These are phyloP conservation scores for Anastatus disparis DNA, from an alignment of 1,140 invertebrate genomes.

Conservation along the genomic window DNA sequence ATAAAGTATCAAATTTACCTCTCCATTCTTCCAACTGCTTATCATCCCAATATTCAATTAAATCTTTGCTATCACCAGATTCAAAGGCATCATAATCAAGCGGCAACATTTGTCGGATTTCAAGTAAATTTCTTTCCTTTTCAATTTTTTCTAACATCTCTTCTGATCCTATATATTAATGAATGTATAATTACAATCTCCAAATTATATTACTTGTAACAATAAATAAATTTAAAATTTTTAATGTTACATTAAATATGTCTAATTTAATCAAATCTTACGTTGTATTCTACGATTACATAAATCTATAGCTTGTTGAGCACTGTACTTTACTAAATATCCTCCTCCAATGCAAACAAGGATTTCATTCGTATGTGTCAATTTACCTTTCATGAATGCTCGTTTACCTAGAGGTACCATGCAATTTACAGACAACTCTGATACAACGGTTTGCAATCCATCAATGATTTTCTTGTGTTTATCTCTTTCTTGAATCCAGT, in stretches of 20 bases:
- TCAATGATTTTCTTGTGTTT: slow-evolving; percentile 59
- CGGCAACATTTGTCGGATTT: slow-evolving; percentile 59
- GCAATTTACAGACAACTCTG: slow-evolving; percentile 62
- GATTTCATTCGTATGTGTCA: slow-evolving; percentile 80
- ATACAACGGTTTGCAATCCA: slow-evolving; percentile 56
- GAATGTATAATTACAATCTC: neutral
- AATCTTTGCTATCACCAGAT: slow-evolving; percentile 61
- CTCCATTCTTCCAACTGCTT: slow-evolving; percentile 69
- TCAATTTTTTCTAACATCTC: slow-evolving; percentile 65
- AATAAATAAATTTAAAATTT: slow-evolving; percentile 18
- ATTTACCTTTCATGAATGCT: slow-evolving; percentile 76
- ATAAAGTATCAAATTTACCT: slow-evolving; percentile 53
- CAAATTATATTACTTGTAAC: neutral
- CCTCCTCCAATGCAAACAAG: slow-evolving; percentile 75
- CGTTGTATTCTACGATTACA: slow-evolving; percentile 72
- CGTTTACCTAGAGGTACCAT: slow-evolving; percentile 74
- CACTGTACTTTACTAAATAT: slow-evolving; percentile 77
- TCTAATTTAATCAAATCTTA: slow-evolving; percentile 55
- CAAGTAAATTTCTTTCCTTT: slow-evolving; percentile 64
- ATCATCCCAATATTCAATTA: slow-evolving; percentile 69
- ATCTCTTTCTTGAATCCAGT: slow-evolving; percentile 57
- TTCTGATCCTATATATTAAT: slow-evolving; percentile 59
- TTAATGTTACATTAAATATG: slow-evolving; percentile 19
- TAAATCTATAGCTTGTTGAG: slow-evolving; percentile 72
- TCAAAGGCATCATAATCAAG: slow-evolving; percentile 57